phyloP scores from a whole-genome alignment of 2,888 invertebrate species.

The Oscheius sp. region DNA sequence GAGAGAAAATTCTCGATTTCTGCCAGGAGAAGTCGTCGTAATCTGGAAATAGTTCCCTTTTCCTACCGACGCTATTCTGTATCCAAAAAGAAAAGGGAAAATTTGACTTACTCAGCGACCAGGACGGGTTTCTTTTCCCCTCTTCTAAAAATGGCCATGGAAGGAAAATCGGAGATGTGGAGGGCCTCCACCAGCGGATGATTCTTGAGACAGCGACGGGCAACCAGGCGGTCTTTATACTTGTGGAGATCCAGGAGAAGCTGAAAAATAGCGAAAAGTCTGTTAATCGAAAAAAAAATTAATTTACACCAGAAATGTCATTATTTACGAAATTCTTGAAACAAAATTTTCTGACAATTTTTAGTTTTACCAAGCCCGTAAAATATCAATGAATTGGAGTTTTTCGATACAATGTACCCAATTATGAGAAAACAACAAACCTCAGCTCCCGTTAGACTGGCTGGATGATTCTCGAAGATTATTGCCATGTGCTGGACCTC shows the following conservation, averaged over 20 bases:
- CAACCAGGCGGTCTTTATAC: conserved; percentile 57
- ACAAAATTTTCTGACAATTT: no score
- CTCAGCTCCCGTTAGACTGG: conserved; percentile 68
- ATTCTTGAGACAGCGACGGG: conserved; percentile 61
- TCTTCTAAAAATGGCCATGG: conserved; percentile 67
- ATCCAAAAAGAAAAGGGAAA: neutral
- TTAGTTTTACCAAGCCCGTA: no score
- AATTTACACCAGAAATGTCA: neutral
- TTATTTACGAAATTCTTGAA: no score
- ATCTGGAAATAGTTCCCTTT: conserved; percentile 59
- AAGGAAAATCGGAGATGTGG: conserved; percentile 70
- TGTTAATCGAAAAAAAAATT: neutral
- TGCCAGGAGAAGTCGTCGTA: conserved; percentile 65
- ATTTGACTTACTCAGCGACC: conserved; percentile 62
- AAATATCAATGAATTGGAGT: neutral
- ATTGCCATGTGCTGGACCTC: conserved; percentile 64
- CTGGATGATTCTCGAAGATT: conserved; percentile 66
- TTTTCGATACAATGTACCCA: neutral
- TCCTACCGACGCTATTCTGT: neutral
- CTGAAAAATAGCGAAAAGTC: conserved; percentile 41
- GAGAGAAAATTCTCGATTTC: conserved; percentile 65
- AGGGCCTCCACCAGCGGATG: conserved; percentile 67
- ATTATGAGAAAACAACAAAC: conserved; percentile 39
- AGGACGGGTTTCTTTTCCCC: conserved; percentile 67
- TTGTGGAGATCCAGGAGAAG: conserved; percentile 66